These are phyloP conservation scores for Lordiphosa andalusiaca DNA, from an alignment of 2,888 invertebrate species.

Conservation along the genomic window DNA sequence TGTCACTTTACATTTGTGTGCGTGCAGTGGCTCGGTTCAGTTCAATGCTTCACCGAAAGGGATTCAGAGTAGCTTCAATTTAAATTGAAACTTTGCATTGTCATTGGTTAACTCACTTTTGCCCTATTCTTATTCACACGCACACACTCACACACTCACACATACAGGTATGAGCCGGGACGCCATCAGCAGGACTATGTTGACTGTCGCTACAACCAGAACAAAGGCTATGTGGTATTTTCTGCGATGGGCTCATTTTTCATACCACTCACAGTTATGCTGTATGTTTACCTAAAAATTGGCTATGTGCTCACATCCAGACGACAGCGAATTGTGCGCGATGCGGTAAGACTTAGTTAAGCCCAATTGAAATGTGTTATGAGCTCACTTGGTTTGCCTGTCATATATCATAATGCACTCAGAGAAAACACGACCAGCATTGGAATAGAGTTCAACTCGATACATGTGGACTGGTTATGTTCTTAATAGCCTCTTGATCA, in stretches of 20 bases:
- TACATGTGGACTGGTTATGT: too few relatives aligned
- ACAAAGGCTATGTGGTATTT: slow-evolving; percentile 95
- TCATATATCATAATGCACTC: too few relatives aligned
- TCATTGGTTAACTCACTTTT: slow-evolving; percentile 28
- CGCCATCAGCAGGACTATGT: slow-evolving; percentile 83
- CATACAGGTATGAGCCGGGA: slow-evolving; percentile 86
- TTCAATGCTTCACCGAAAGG: slow-evolving; percentile 4
- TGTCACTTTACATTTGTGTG: slow-evolving; percentile 9
- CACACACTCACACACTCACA: slow-evolving; percentile 9
- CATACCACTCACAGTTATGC: slow-evolving; percentile 96
- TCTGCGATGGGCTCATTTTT: slow-evolving; percentile 98
- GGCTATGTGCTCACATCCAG: slow-evolving; percentile 90
- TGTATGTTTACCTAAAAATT: slow-evolving; percentile 96
- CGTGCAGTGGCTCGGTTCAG: neutral
- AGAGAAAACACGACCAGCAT: too few relatives aligned
- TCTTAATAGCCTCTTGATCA: too few relatives aligned
- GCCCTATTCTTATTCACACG: slow-evolving; percentile 2
- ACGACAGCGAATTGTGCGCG: slow-evolving; percentile 86
- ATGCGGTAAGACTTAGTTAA: slow-evolving; percentile 79
- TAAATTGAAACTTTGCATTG: slow-evolving; percentile 26
- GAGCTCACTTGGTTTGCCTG: too few relatives aligned
- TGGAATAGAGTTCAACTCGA: too few relatives aligned
- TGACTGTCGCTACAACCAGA: slow-evolving; percentile 93
- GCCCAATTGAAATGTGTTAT: slow-evolving; percentile 1
- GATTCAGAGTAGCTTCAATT: slow-evolving; percentile 16